A percentile compares a stretch with the other conserved stretches of the same genome.
phyloP scores from a whole-genome alignment of 2,797 vertebrate species.

The Artibeus jamaicensis region DNA sequence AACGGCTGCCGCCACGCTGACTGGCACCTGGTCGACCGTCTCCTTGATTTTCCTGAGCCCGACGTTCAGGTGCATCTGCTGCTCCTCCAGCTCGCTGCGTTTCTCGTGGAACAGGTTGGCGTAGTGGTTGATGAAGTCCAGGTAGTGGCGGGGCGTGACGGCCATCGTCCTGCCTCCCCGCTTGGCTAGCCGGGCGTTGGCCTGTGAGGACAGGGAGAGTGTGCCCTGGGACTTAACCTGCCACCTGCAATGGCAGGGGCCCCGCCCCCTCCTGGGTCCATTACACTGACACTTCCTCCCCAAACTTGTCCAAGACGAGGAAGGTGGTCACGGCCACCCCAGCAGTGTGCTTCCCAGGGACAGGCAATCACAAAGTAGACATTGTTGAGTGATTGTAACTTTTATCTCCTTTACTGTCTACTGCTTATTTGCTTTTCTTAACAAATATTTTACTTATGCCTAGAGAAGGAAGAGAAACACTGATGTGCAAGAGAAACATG shows the following conservation, averaged over 20 bases:
- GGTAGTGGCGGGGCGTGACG: constrained; percentile 98
- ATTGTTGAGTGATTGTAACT: accelerated
- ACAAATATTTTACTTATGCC: too few relatives aligned
- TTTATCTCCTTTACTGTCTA: accelerated
- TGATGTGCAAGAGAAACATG: too few relatives aligned
- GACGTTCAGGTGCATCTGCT: constrained; percentile 99
- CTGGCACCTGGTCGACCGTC: constrained; percentile 94
- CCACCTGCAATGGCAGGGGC: accelerated
- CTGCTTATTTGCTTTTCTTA: neutral
- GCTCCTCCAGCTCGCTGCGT: constrained; percentile 97
- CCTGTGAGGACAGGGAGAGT: constrained; percentile 81
- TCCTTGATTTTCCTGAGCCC: constrained; percentile 99
- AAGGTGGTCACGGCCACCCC: neutral
- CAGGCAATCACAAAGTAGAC: too few relatives aligned
- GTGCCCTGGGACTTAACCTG: accelerated
- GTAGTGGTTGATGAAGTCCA: constrained; percentile 99
- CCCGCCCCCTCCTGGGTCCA: neutral
- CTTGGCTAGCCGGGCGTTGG: constrained; percentile 96
- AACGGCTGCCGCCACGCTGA: accelerated
- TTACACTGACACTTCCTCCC: neutral
- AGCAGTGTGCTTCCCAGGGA: accelerated
- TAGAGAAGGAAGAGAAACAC: too few relatives aligned
- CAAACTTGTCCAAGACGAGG: neutral
- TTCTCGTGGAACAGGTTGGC: constrained; percentile 99
- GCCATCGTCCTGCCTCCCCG: constrained; percentile 97